Percentiles rank a stretch among this genome's conserved stretches.
Conservation (phyloP, 2,113 vertebrate species). For the Ornithorhynchus anatinus region DNA sequence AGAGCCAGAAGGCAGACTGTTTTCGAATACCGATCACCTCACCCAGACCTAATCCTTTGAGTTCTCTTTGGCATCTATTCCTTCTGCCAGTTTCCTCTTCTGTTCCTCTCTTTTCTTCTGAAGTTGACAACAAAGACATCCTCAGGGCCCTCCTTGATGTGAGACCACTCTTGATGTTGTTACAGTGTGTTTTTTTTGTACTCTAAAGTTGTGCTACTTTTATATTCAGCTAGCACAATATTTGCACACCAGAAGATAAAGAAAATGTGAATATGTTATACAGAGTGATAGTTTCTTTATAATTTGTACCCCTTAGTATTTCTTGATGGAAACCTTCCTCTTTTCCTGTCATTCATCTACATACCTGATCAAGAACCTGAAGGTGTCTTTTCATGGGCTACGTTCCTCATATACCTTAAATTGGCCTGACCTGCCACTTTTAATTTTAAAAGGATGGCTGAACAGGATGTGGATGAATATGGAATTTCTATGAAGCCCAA, state of each 20-base stretch:
- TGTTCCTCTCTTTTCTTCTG: constrained; percentile 99
- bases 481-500: constrained; percentile 85
- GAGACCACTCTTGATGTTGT: constrained; percentile 99
- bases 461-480: constrained; percentile 80
- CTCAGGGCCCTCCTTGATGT: constrained; percentile 99
- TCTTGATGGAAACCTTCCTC: constrained; percentile 55
- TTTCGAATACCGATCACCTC: constrained; percentile 99
- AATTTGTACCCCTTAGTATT: constrained; percentile 66
- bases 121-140: constrained; percentile 99
- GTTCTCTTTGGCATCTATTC: constrained; percentile 99
- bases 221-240: constrained; percentile 99
- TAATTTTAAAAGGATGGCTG: constrained; percentile 80
- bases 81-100: constrained; percentile 99
- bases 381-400: constrained; percentile 63
- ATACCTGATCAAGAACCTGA: constrained; percentile 76
- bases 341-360: constrained; percentile 72
- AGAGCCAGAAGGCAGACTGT: constrained; percentile 99
- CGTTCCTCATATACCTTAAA: constrained; percentile 76
- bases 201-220: constrained; percentile 98
- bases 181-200: constrained; percentile 90
- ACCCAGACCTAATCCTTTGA: constrained; percentile 99
- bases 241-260: constrained; percentile 99
- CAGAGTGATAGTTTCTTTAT: constrained; percentile 68
- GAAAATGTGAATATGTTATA: constrained; percentile 90
- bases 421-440: constrained; percentile 83